Evolutionary conservation across 2,888 invertebrate species (phyloP), one percentile per base, ranked within the genome.

Genomic region (Acronicta psi): DNA sequence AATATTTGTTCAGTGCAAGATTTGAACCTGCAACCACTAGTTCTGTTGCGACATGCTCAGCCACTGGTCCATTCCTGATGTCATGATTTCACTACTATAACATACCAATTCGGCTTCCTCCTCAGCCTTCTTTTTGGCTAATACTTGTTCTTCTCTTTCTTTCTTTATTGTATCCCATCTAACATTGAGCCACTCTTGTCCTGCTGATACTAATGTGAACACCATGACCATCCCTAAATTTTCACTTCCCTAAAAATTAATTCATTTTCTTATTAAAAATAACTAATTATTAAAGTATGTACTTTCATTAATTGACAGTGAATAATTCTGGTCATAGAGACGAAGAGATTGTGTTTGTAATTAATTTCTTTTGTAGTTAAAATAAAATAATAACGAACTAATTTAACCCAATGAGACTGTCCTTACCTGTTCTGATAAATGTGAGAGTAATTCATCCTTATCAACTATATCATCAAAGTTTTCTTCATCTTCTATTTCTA

Each of bases 161-260:
- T 96, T 96, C 80, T 97, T 97, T 43, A 96, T 95, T 34, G 95
- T 95, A 84, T 99, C 99, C 96, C 97, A 97, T 77, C 96, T 96
- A 49, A 96, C 95, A 89, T 98, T 98, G 2, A 99, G 94, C 97
- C 98, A 98, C 88, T 99, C 99, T 84, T 98, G 98, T 4, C 98
- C 97, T 18, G 97, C 96, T 37, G 98, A 98, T 10, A 99, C 99
- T 77, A 99, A 89, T 20, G 98, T 98, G 87, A 99, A 99, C 40
- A 99, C 96, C 99, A 99, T 99, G 36, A 98, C 99, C 97, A 98
- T 99, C 1, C 99, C 99, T 51, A 99, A 84, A 91, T 98, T 99
- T 84, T 98, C 98, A 68, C 96, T 94, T 56, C 97, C 97, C 96
- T 96, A 50, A 52, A 66, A 58, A 49, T 34, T 14, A 14, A 14